Evolutionary conservation across 2,797 vertebrate species (phyloP), one percentile per base, ranked within the genome.

Genomic region (Odontamblyopus lacepedii): DNA sequence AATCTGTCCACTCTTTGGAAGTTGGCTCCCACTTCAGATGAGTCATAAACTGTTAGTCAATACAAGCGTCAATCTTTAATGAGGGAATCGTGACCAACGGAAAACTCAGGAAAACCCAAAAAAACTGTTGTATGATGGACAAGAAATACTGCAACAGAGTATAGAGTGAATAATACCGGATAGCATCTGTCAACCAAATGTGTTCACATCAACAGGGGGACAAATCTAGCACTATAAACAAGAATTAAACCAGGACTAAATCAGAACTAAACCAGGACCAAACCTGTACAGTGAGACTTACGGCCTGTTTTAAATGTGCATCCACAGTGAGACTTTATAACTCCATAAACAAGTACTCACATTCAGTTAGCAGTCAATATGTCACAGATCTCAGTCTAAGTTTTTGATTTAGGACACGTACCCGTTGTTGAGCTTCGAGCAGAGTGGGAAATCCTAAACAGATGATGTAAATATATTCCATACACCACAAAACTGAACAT

Each of bases 31-130:
- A 63, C 62, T 63, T 41, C 5, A 44, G 3, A 44, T 63, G 62
- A 63, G 62, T 63, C 62, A 63, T 35, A 13, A n/a, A 62, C 16
- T 19, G 11, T 63, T 63, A 13, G 62, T 63, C 62, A 44, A 63
- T 44, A 41, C 62, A 62, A 13, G 15, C 35, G 62, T 63, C 62
- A 44, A 44, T 63, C 62, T 38, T 13, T 44, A 41, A 63, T 44
- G 4, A 15, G 23, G 35, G 11, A 63, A 44, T 63, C 35, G 62
- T 63, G 62, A 44, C 62, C 32, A 2, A 19, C 2, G 5, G 19
- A 7, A 62, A 35, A 35, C 0, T 16, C 27, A 61, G 16, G 19
- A 19, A 30, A 19, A 62, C 60, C 0, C 19, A 9, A 57, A 57
- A 12, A 55, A 57, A 23, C 6, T 0, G 27, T 6, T 1, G 2